Conservation (phyloP, 2,797 vertebrate genomes). For the Pangasius mekongensis region DNA sequence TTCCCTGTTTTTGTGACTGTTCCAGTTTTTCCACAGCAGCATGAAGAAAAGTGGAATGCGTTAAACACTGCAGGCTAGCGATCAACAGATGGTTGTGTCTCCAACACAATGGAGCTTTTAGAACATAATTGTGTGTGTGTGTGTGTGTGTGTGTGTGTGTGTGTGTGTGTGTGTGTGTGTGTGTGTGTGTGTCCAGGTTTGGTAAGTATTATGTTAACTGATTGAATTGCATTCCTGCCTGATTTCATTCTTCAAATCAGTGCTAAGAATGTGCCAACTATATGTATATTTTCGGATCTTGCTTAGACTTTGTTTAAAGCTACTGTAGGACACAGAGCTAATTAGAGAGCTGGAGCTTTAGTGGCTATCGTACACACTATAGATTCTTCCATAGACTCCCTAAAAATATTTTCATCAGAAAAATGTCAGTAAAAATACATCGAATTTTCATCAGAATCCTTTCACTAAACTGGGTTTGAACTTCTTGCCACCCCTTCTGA, state of each 20-base stretch:
- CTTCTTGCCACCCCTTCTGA: background rate
- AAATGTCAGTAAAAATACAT: background rate
- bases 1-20: background rate
- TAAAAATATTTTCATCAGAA: background rate
- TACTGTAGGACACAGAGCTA: background rate
- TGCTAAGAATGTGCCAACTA: no score
- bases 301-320: background rate
- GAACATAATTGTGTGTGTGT: conserved; percentile 45
- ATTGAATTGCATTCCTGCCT: background rate
- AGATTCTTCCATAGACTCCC: background rate
- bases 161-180: conserved; percentile 37
- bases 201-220: background rate
- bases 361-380: background rate
- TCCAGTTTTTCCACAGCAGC: conserved; percentile 9
- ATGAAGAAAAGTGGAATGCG: conserved; percentile 21
- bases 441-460: background rate
- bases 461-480: conserved; percentile 15
- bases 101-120: conserved; percentile 68
- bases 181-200: conserved; percentile 36
- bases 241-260: background rate
- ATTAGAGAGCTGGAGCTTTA: background rate
- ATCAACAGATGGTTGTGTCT: conserved; percentile 63
- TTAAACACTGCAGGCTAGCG: conserved; percentile 52
- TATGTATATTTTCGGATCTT: background rate
- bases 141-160: background rate